Percentiles rank a stretch among this genome's conserved stretches.
These are phyloP conservation scores for Alcedo quadribrachys DNA, from an alignment of 2,797 vertebrate species.

Conservation along the genomic window DNA sequence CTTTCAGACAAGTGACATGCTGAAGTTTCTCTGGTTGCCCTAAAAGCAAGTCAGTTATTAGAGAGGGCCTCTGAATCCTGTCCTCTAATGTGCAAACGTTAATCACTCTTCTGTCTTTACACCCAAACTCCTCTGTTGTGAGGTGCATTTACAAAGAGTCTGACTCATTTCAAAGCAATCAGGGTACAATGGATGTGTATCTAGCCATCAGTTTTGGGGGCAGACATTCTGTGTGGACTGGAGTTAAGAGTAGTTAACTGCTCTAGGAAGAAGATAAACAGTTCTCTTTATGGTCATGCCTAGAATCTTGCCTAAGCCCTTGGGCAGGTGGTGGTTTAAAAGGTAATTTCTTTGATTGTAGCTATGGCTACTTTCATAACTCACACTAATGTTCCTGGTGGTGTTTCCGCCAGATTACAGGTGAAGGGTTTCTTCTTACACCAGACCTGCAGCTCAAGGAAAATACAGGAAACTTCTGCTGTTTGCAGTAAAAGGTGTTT, in stretches of 20 bases:
- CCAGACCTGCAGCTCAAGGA: not conserved
- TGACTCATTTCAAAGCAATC: not conserved
- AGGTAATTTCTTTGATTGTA: not conserved
- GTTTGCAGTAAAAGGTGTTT: not conserved
- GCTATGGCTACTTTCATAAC: not conserved
- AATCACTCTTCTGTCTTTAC: not conserved
- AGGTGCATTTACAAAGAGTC: not conserved
- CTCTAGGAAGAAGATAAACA: not conserved
- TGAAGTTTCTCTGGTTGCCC: not conserved
- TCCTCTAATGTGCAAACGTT: not conserved
- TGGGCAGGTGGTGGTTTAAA: not conserved
- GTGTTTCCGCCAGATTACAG: not conserved
- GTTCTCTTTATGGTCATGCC: not conserved
- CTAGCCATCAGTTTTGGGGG: not conserved
- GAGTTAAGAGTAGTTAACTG: not conserved
- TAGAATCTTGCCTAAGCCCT: not conserved
- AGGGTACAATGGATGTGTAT: not conserved
- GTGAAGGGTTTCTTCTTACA: not conserved
- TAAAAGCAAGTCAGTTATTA: not conserved
- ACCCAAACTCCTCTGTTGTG: not conserved
- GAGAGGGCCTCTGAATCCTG: not conserved
- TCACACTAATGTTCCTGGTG: not conserved
- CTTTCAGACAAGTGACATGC: not conserved
- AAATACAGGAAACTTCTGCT: not conserved
- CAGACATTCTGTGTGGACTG: not conserved